Conservation (phyloP, 2,888 invertebrate genomes). For the Athalia circularis region DNA sequence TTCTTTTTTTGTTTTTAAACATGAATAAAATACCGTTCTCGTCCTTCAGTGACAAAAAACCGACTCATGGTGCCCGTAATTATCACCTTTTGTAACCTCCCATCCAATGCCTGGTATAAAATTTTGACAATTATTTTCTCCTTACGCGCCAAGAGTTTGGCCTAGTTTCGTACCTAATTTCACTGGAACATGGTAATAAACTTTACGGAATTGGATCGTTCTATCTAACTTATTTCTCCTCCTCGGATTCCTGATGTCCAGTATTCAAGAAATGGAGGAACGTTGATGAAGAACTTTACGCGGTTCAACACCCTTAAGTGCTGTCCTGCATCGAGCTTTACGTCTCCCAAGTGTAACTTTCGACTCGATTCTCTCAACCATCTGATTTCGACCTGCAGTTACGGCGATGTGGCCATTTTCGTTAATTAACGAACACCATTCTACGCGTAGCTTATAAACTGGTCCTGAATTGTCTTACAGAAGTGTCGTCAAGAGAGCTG, state of each 20-base stretch:
- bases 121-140: too few species aligned
- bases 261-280: background rate
- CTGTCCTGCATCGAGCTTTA: background rate
- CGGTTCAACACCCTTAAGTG: background rate
- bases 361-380: constrained; percentile 2
- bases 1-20: too few species aligned
- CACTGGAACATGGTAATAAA: too few species aligned
- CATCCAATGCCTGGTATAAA: too few species aligned
- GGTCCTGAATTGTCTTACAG: constrained; percentile 17
- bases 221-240: too few species aligned
- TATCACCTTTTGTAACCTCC: too few species aligned
- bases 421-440: constrained; percentile 24
- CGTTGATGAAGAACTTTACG: background rate
- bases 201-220: too few species aligned
- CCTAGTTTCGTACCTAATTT: too few species aligned
- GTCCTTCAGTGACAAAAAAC: too few species aligned
- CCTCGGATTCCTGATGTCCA: background rate
- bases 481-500: background rate
- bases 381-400: background rate
- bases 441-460: constrained; percentile 4
- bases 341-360: background rate
- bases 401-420: constrained; percentile 7
- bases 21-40: too few species aligned
- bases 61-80: too few species aligned
- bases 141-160: too few species aligned